phyloP scores from a whole-genome alignment of 2,797 vertebrate species.

The Notolabrus celidotus region DNA sequence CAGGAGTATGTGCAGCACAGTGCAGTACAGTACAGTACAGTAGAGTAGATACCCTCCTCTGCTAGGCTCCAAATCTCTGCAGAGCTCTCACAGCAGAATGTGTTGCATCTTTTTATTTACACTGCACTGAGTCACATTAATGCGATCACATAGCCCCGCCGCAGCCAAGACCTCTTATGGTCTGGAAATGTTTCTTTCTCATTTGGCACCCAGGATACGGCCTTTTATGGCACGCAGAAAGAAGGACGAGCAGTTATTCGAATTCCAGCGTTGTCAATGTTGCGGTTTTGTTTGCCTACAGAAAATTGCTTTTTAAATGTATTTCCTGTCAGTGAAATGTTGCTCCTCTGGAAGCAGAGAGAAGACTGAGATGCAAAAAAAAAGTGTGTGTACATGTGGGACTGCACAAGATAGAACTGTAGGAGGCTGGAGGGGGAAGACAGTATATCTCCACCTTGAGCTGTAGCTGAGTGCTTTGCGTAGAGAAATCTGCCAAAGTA shows the following conservation, averaged over 20 bases:
- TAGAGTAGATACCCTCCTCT: neutral
- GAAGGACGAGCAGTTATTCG: conserved; percentile 16
- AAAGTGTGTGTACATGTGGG: conserved; percentile 23
- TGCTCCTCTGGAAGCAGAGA: neutral
- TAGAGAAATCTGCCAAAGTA: conserved; percentile 71
- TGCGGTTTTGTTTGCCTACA: neutral
- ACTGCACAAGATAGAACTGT: too few species aligned
- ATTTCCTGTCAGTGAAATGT: neutral
- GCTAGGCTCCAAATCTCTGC: conserved; percentile 27
- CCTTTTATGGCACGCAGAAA: conserved; percentile 39
- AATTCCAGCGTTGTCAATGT: conserved; percentile 13
- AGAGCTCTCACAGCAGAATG: conserved; percentile 34
- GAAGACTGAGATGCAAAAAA: conserved; percentile 6
- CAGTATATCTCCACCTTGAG: conserved; percentile 56
- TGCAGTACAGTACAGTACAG: too few species aligned
- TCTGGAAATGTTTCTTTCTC: conserved; percentile 65
- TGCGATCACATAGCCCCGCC: conserved; percentile 20
- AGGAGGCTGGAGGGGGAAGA: too few species aligned
- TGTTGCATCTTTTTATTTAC: conserved; percentile 53
- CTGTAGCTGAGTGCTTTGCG: conserved; percentile 27
- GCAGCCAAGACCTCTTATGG: conserved; percentile 62
- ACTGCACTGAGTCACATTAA: conserved; percentile 36
- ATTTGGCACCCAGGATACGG: conserved; percentile 31
- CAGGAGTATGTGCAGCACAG: neutral
- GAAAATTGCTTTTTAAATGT: conserved; percentile 9